phyloP scores from a whole-genome alignment of 2,888 invertebrate genomes.

The Plemyria rubiginata region DNA sequence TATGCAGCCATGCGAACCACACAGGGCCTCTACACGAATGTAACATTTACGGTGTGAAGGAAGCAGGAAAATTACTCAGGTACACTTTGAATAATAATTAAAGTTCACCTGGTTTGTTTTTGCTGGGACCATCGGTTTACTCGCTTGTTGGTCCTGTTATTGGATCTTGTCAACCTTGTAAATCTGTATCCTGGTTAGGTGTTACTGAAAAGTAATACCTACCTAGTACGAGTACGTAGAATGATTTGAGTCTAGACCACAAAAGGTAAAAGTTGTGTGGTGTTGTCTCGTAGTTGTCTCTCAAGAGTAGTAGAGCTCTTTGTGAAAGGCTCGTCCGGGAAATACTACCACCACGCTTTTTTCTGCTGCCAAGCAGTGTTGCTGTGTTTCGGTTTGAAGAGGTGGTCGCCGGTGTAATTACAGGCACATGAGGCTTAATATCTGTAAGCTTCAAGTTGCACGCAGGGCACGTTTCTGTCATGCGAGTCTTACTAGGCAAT shows the following conservation, averaged over 20 bases:
- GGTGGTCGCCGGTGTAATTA: no score
- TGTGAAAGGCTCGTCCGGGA: no score
- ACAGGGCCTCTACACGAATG: conserved; percentile 88
- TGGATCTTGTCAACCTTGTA: conserved; percentile 2
- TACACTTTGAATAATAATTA: conserved; percentile 46
- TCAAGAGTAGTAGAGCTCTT: no score
- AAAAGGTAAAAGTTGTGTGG: no score
- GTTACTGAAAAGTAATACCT: not conserved
- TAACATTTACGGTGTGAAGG: conserved; percentile 87
- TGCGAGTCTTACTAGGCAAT: no score
- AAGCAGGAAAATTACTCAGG: conserved; percentile 87
- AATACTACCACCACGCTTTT: no score
- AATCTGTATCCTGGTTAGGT: not conserved
- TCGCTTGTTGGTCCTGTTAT: not conserved
- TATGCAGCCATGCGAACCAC: conserved; percentile 88
- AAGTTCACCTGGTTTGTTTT: not conserved
- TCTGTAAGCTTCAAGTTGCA: no score
- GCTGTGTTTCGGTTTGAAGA: no score
- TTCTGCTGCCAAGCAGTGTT: no score
- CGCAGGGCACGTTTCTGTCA: no score
- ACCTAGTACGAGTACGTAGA: not conserved
- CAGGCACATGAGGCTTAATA: no score
- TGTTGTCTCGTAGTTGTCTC: no score
- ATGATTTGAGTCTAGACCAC: not conserved
- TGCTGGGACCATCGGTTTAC: not conserved